Conservation (phyloP, 2,888 invertebrate species). For the Gandaritis pyraliata region DNA sequence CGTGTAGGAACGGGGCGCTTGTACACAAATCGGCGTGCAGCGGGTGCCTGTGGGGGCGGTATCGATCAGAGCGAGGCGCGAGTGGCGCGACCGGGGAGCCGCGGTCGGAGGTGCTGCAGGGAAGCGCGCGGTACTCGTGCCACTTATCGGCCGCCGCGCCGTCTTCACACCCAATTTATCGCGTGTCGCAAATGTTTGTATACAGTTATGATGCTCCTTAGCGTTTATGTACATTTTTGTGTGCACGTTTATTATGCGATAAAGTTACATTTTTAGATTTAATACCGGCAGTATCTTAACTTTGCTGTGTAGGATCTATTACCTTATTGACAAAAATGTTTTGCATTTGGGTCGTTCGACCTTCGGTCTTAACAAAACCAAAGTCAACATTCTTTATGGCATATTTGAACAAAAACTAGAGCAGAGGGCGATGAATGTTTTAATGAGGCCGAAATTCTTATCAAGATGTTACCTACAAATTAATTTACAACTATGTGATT, state of each 20-base stretch:
- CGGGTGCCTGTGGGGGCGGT: constrained; percentile 53
- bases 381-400: constrained; percentile 10
- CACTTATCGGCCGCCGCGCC: constrained; percentile 79
- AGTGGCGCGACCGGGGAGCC: constrained; percentile 45
- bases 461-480: constrained; percentile 23
- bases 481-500: constrained; percentile 41
- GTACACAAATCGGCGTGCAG: constrained; percentile 61
- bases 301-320: constrained; percentile 15
- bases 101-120: constrained; percentile 45
- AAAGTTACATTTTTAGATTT: constrained; percentile 44
- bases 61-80: constrained; percentile 55
- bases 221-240: constrained; percentile 50
- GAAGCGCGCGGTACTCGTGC: constrained; percentile 61
- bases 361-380: too few species aligned
- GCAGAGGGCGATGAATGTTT: constrained; percentile 23
- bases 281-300: constrained; percentile 27
- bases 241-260: constrained; percentile 45
- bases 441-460: constrained; percentile 29
- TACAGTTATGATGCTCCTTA: constrained; percentile 56
- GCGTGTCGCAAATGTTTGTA: constrained; percentile 70
- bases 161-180: constrained; percentile 81
- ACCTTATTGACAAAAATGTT: constrained; percentile 1
- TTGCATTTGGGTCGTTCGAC: neutral
- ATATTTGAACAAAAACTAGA: constrained; percentile 20
- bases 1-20: constrained; percentile 47